These are phyloP conservation scores for Hydrozoanthus tunicans DNA, from an alignment of 64 coral and sea anemone species.

Conservation along the genomic window DNA sequence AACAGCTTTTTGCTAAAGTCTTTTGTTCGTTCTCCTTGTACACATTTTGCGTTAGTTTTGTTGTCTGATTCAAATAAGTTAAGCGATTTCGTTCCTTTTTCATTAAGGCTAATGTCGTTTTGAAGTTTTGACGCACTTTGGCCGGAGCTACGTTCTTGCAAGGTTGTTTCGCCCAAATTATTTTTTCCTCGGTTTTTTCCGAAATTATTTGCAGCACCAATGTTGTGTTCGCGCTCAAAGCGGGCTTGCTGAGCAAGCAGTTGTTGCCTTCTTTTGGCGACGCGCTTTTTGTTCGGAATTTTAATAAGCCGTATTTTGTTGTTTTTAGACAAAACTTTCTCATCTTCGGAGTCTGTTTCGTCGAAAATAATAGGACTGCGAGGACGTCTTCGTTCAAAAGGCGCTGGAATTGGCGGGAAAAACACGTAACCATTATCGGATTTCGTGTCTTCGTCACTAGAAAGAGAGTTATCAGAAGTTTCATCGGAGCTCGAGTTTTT, in stretches of 20 bases:
- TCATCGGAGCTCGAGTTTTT: background rate
- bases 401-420: constrained; percentile 41
- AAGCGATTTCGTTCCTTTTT: background rate
- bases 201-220: background rate
- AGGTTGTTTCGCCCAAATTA: background rate
- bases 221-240: constrained; percentile 18
- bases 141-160: background rate
- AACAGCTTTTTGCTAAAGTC: background rate
- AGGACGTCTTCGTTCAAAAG: constrained; percentile 45
- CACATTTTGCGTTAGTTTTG: background rate
- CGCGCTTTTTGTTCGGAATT: constrained; percentile 37
- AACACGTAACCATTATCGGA: constrained; percentile 36
- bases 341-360: background rate
- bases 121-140: background rate
- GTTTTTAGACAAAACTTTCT: background rate
- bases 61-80: background rate
- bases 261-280: constrained; percentile 21
- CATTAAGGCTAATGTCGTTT: background rate
- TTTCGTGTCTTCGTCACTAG: background rate
- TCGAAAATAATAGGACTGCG: background rate
- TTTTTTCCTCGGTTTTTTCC: background rate
- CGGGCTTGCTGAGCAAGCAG: background rate
- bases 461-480: background rate
- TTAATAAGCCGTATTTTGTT: constrained; percentile 11
- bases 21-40: background rate